phyloP scores from a whole-genome alignment of 23 tunicate genomes.

The Styela clava region DNA sequence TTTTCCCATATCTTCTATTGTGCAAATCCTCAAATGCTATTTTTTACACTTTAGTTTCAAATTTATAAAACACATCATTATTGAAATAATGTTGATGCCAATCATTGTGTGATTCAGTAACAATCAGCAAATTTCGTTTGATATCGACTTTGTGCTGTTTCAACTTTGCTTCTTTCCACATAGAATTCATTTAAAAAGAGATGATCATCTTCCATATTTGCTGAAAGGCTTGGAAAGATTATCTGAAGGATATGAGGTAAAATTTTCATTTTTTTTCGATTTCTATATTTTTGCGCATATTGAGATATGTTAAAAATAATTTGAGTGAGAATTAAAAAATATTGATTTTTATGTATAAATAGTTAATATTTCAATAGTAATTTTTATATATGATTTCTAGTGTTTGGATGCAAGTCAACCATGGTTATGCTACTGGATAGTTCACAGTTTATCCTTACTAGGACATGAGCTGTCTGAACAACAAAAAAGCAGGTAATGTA shows the following conservation, averaged over 20 bases:
- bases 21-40: too few relatives aligned
- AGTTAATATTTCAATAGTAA: too few relatives aligned
- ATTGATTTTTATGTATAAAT: too few relatives aligned
- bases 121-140: too few relatives aligned
- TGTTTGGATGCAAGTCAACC: slow-evolving; percentile 94
- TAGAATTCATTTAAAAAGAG: slow-evolving; percentile 48
- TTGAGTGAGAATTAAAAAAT: too few relatives aligned
- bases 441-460: slow-evolving; percentile 70
- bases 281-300: neutral
- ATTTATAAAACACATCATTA: too few relatives aligned
- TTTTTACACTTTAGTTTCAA: too few relatives aligned
- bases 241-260: slow-evolving; percentile 60
- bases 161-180: neutral
- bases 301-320: neutral
- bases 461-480: slow-evolving; percentile 48
- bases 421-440: slow-evolving; percentile 95
- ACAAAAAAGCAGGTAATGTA: slow-evolving; percentile 62
- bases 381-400: too few relatives aligned
- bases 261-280: neutral
- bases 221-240: slow-evolving; percentile 53
- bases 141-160: too few relatives aligned
- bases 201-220: slow-evolving; percentile 50
- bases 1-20: too few relatives aligned
- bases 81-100: too few relatives aligned
- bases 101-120: too few relatives aligned